These are phyloP conservation scores for Zaprionus camerounensis DNA, from an alignment of 1,140 invertebrate genomes.

Conservation along the genomic window DNA sequence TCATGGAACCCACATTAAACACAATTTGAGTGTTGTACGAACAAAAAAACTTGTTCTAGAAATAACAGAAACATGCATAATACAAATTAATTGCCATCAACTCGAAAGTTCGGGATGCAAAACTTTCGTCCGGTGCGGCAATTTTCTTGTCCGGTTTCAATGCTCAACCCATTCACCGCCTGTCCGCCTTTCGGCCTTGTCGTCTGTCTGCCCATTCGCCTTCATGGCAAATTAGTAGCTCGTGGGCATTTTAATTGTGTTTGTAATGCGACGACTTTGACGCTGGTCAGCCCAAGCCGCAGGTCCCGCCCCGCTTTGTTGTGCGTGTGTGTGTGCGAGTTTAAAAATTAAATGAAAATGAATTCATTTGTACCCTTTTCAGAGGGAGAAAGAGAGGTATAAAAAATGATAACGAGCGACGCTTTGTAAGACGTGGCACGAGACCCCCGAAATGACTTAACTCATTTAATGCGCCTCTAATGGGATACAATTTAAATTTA, in stretches of 20 bases:
- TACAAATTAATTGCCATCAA: conserved; percentile 82
- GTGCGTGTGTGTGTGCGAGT: conserved; percentile 55
- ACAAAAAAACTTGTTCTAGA: conserved; percentile 49
- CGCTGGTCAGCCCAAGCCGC: conserved; percentile 29
- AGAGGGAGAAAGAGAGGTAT: conserved; percentile 56
- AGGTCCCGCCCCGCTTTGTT: neutral
- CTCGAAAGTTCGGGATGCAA: conserved; percentile 56
- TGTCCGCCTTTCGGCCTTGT: conserved; percentile 1
- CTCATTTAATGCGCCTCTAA: conserved; percentile 82
- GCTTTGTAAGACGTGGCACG: conserved; percentile 59
- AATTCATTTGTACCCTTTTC: conserved; percentile 82
- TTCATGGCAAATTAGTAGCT: conserved; percentile 81
- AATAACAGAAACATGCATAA: conserved; percentile 68
- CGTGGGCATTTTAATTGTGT: conserved; percentile 83
- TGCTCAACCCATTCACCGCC: conserved; percentile 9
- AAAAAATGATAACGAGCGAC: conserved; percentile 61
- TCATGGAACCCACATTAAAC: conserved; percentile 28
- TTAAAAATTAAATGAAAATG: conserved; percentile 78
- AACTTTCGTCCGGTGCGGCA: conserved; percentile 19
- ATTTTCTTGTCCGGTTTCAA: conserved; percentile 28
- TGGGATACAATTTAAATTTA: conserved; percentile 83
- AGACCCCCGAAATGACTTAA: conserved; percentile 72
- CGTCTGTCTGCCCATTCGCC: neutral
- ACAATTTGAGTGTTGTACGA: conserved; percentile 35
- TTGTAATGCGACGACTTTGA: conserved; percentile 57